Base-by-base conservation (phyloP, 2,888 invertebrate genomes). In the Coremacera marginata region DNA sequence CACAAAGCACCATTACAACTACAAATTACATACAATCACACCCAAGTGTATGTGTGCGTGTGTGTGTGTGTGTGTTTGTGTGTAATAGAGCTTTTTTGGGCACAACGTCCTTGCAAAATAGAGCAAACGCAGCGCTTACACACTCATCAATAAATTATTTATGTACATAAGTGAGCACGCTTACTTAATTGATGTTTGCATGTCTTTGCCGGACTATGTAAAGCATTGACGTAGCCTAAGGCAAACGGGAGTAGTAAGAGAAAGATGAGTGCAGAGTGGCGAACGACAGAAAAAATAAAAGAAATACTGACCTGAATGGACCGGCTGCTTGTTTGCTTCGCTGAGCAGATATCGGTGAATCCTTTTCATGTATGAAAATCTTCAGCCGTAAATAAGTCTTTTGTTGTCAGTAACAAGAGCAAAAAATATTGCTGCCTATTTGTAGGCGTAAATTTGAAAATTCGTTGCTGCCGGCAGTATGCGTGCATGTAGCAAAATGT, bases 401-500 rank as follows among this genome's bases (percentile, higher is more conserved):
- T 68, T 68, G 68, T 68, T 68, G 63, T 63, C 63, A 34, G 34
- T 34, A 63, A 63, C 63, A 63, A 63, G 63, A 60, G 63, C 31
- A 34, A 63, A 34, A 63, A 63, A 63, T 63, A 63, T 27, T 63
- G 34, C 63, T 16, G 68, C 49, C 51, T 25, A 68, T 51, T 51
- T 68, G 68, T 68, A 68, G 44, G 68, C 68, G 68, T 51, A 5
- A 9, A 68, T 51, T 51, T 51, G 44, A 25, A 11, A 25, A 63
- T 63, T 63, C 44, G 44, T 44, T 44, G 44, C 11, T 44, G 44
- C 11, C 14, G 44, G 44, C 44, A 44, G 14, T 14, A 11, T 44
- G 2, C 2, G 1, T 44, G 44, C 44, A 14, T 44, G 44, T 44
- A 44, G 44, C 1, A 11, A 14, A 44, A 11, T 44, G 44, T 14